Evolutionary conservation across 2,888 invertebrate species (phyloP).

Genomic region (Zaprionus lineosus): DNA sequence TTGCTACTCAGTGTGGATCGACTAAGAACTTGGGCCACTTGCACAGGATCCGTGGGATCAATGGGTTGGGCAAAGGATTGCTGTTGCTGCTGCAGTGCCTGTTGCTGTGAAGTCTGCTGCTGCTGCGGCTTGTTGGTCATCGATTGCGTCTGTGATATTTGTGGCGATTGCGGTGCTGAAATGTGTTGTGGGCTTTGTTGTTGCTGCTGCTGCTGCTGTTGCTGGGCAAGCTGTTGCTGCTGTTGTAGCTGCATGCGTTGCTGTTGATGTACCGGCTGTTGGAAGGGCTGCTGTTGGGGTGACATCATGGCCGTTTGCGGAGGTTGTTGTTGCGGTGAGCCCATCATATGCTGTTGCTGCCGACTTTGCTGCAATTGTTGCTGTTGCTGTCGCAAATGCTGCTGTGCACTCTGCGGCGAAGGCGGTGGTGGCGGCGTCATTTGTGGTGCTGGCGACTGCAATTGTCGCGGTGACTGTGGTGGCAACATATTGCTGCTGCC

Average conservation of each 20-base stretch:
- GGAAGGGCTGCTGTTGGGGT: conserved; percentile 72
- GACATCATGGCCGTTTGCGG: conserved; percentile 60
- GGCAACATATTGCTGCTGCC: conserved; percentile 75
- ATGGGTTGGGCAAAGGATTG: conserved; percentile 78
- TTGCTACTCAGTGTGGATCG: conserved; percentile 81
- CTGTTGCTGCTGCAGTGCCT: conserved; percentile 69
- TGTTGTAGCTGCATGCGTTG: conserved; percentile 71
- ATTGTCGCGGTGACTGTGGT: conserved; percentile 80
- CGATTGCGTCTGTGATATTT: conserved; percentile 73
- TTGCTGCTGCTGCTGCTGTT: conserved; percentile 62
- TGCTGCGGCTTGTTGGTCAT: conserved; percentile 64
- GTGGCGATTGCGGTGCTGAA: conserved; percentile 78
- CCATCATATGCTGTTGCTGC: conserved; percentile 73
- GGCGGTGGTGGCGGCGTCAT: conserved; percentile 83
- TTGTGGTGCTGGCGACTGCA: conserved; percentile 82
- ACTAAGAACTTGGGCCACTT: conserved; percentile 81
- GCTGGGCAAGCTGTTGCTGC: conserved; percentile 47
- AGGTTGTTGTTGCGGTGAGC: conserved; percentile 60
- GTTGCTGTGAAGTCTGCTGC: conserved; percentile 62
- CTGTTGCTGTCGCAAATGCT: conserved; percentile 78
- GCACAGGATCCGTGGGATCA: conserved; percentile 82
- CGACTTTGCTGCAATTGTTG: conserved; percentile 61
- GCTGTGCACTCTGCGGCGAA: conserved; percentile 77
- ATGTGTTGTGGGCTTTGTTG: conserved; percentile 80
- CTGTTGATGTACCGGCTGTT: conserved; percentile 80